phyloP scores from a whole-genome alignment of 2,113 vertebrate species.

The Oryzias woworae region DNA sequence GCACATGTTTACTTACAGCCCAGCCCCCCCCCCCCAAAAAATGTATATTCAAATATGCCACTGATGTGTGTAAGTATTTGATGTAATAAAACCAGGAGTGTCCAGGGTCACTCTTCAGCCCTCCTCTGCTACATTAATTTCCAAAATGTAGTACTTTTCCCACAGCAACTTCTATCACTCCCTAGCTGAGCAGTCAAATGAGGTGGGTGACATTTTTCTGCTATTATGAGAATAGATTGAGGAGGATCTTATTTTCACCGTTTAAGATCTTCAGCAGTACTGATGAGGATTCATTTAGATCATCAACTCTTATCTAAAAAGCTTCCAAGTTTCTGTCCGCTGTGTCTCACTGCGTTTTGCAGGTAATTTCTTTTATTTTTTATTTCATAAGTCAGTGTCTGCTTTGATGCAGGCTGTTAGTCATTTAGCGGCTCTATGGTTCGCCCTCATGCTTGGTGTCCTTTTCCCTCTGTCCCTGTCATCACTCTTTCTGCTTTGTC shows the following conservation, averaged over 20 bases:
- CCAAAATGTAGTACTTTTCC: conserved; percentile 47
- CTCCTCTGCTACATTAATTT: conserved; percentile 29
- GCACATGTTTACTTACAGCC: conserved; percentile 4
- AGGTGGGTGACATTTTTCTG: conserved; percentile 50
- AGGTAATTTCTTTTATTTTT: conserved; percentile 1
- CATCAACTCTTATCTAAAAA: conserved; percentile 31
- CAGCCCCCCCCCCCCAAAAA: neutral
- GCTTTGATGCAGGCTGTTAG: conserved; percentile 20
- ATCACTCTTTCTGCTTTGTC: conserved; percentile 13
- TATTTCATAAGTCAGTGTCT: conserved; percentile 29
- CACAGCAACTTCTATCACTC: conserved; percentile 21
- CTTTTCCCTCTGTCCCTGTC: conserved; percentile 9
- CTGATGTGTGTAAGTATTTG: conserved; percentile 29
- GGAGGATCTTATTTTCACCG: conserved; percentile 35
- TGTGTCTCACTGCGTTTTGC: conserved; percentile 26
- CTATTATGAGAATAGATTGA: conserved; percentile 38
- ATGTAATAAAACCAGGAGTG: conserved; percentile 47
- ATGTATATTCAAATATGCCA: conserved; percentile 33
- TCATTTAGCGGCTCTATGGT: conserved; percentile 19
- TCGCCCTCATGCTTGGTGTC: conserved; percentile 24
- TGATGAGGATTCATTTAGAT: conserved; percentile 52
- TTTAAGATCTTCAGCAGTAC: conserved; percentile 38
- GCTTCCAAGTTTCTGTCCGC: conserved; percentile 31
- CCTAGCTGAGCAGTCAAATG: conserved; percentile 39
- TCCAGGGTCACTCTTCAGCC: conserved; percentile 29